Base-by-base conservation (phyloP, 1,140 invertebrate genomes). In the Maconellicoccus hirsutus region DNA sequence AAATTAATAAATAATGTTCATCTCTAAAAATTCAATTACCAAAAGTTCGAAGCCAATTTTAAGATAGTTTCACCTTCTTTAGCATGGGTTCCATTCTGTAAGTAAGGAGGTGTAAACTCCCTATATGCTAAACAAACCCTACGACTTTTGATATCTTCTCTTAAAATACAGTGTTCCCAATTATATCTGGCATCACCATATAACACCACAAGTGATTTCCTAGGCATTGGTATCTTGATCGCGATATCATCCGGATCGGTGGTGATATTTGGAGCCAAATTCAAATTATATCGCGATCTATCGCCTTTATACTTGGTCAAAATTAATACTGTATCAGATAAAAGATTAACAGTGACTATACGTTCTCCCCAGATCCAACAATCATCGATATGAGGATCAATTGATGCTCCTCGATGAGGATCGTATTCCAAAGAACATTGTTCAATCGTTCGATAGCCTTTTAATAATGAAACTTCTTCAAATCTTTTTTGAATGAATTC, bases 321-420 rank as follows among this genome's bases (percentile, higher is more conserved):
- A 12, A 91, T 95, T n/a, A 98, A 82, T 19, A 89, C 83, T 0
- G 93, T 89, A 79, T 94, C 87, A 7, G 89, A 86, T 16, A 91
- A 77, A 72, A 96, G 83, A 79, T 96, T 98, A 0, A 98, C 84
- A 1, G 94, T 98, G 1, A 98, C 88, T 25, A 99, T 90, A 73
- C 96, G 85, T 80, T 98, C 94, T 25, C 97, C 97, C 97, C 97
- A 99, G 52, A 99, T 87, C 97, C 97, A 99, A 78, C 92, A 94
- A 77, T 99, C 96, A 81, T 99, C 97, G 75, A 98, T 91, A 79
- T 99, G 97, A 0, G 95, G 92, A 81, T 98, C 96, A 76, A 99
- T 99, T 0, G 91, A 92, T 7, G 96, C 91, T 7, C 94, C 95
- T 77, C 91, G 86, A 75, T 83, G 80, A 6, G 89, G 86, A 72